phyloP scores from a whole-genome alignment of 2,113 vertebrate genomes.

The Psophia crepitans region DNA sequence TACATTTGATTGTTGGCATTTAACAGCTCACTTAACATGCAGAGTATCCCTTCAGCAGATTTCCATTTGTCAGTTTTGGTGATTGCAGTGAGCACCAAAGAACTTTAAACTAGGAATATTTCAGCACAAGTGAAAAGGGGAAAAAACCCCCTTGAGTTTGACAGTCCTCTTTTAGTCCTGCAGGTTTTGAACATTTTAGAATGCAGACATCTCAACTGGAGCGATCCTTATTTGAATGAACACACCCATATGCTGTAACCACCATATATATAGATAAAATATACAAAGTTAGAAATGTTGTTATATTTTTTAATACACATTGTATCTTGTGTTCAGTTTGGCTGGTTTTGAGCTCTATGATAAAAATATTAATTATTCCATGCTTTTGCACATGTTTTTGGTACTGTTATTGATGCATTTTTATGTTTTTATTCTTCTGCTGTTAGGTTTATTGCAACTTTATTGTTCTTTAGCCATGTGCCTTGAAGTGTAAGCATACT shows the following conservation, averaged over 20 bases:
- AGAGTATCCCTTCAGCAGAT: neutral
- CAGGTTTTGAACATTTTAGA: neutral
- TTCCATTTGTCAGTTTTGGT: neutral
- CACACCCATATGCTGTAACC: neutral
- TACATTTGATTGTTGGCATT: neutral
- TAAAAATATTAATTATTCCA: neutral
- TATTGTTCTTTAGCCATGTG: neutral
- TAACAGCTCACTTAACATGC: neutral
- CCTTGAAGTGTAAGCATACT: neutral
- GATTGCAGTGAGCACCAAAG: neutral
- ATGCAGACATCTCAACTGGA: neutral
- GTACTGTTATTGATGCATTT: neutral
- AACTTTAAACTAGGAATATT: neutral
- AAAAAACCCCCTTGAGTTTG: neutral
- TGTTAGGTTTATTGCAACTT: neutral
- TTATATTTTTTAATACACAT: neutral
- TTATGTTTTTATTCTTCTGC: neutral
- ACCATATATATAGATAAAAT: neutral
- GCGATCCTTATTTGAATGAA: neutral
- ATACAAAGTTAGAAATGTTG: neutral
- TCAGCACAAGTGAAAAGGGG: neutral
- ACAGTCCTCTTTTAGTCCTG: neutral
- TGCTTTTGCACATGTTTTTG: neutral
- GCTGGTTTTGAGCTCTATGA: neutral
- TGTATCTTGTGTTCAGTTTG: neutral